Evolutionary conservation across 2,113 vertebrate species (phyloP), one percentile per base, ranked within the genome.

Genomic region (Lepidothrix coronata): DNA sequence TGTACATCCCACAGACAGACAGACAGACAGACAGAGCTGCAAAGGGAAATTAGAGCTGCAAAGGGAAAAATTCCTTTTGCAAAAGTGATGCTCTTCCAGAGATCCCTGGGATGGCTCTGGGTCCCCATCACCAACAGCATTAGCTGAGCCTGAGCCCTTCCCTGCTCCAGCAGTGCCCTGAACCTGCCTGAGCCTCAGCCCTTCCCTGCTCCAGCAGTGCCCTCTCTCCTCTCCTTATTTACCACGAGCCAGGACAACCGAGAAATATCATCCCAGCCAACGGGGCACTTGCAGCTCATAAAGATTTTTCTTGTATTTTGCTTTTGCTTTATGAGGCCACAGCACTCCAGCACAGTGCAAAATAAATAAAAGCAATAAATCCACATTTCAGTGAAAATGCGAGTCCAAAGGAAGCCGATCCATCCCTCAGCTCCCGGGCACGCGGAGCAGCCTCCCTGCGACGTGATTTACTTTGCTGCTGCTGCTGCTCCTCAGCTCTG

Each of bases 341-440:
- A 46, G 90, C 48, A 7, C 61, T 72, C 86, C 27, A 2, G 73
- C 31, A 52, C 2, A 52, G 68, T n/a, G 63, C 66, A 44, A 41
- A 67, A 31, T 5, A 92, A 92, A 95, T 91, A 88, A 94, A 89
- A 89, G 82, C 85, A 66, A 88, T 94, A 91, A 91, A 92, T 81
- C 7, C 76, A 12, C 48, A 19, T 72, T 68, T 44, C 84, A 41
- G 54, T 66, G 84, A 79, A 31, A 86, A 33, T 0, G 2, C 0
- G 0, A 65, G 65, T 49, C 89, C n/a, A 6, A 21, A 70, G 77
- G 57, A 39, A 95, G 39, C 30, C 1, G 51, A 58, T 43, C 71
- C 80, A 51, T 31, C 52, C 68, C 61, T 25, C 37, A 49, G 88
- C 92, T 27, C 6, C 2, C 0, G 14, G 49, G 41, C 30, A 5